phyloP scores from a whole-genome alignment of 2,797 vertebrate genomes.

The Myripristis jacobus region DNA sequence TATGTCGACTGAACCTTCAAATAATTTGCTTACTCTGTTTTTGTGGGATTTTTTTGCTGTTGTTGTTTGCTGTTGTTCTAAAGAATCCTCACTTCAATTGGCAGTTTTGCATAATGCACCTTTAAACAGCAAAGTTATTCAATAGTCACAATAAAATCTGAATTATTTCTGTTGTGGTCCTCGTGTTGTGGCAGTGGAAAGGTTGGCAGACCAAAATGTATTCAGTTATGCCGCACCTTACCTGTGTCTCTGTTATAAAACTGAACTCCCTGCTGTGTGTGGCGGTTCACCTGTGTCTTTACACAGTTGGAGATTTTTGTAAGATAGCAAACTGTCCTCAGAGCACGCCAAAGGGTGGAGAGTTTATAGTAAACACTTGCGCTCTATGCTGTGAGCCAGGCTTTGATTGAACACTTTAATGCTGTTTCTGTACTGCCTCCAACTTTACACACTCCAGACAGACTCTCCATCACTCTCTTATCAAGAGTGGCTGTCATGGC shows the following conservation, averaged over 20 bases:
- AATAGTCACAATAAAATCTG: no score
- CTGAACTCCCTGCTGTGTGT: not conserved
- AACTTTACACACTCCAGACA: constrained; percentile 57
- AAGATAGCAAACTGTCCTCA: constrained; percentile 15
- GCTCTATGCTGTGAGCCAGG: constrained; percentile 25
- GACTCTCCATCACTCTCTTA: constrained; percentile 58
- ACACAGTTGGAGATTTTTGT: not conserved
- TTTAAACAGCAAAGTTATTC: no score
- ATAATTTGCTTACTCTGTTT: no score
- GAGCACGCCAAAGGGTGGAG: constrained; percentile 6
- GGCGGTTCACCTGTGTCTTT: constrained; percentile 4
- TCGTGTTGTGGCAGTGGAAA: not conserved
- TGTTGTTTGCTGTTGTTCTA: no score
- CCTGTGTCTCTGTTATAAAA: not conserved
- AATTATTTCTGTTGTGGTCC: not conserved
- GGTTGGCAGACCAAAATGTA: no score
- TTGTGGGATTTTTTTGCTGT: no score
- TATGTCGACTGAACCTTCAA: no score
- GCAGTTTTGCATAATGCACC: no score
- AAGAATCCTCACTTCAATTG: no score
- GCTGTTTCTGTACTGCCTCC: constrained; percentile 44
- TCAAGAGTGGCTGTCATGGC: constrained; percentile 43
- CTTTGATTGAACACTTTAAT: constrained; percentile 58
- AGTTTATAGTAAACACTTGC: constrained; percentile 38
- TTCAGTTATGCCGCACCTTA: no score